Percentiles rank a stretch among this genome's conserved stretches.
Conservation (phyloP, 2,888 invertebrate genomes). For the Ochropacha duplaris region DNA sequence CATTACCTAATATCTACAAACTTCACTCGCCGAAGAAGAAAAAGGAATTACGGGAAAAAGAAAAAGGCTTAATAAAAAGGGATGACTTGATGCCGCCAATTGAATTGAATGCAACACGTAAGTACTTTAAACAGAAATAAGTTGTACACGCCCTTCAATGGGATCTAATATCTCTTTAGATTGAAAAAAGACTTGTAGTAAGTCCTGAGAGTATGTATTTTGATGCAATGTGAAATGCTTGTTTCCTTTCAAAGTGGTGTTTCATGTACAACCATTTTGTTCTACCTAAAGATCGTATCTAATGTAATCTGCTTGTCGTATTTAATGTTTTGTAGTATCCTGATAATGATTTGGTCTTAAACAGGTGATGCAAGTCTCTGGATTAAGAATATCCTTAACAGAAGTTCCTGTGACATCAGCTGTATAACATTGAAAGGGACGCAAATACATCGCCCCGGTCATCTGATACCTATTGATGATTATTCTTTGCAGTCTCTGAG, state of each 20-base stretch:
- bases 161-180: too few relatives aligned
- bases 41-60: conserved; percentile 18
- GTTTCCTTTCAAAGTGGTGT: too few relatives aligned
- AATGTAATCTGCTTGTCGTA: too few relatives aligned
- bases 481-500: conserved; percentile 33
- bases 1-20: conserved; percentile 48
- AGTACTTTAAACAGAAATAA: conserved; percentile 17
- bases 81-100: conserved; percentile 46
- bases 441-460: conserved; percentile 10
- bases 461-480: conserved; percentile 13
- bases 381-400: conserved; percentile 56
- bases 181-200: too few relatives aligned
- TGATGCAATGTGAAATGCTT: too few relatives aligned
- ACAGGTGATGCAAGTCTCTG: conserved; percentile 51
- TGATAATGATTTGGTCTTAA: background rate
- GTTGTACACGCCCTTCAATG: too few relatives aligned
- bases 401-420: conserved; percentile 49
- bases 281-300: too few relatives aligned
- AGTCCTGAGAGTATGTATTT: too few relatives aligned
- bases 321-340: background rate
- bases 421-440: conserved; percentile 9
- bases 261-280: too few relatives aligned
- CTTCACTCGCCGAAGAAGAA: conserved; percentile 20
- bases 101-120: conserved; percentile 37
- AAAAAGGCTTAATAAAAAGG: conserved; percentile 37